Evolutionary conservation across 2,888 invertebrate genomes (phyloP), one percentile per base, ranked within the genome.

Genomic region (Eristalis pertinax): DNA sequence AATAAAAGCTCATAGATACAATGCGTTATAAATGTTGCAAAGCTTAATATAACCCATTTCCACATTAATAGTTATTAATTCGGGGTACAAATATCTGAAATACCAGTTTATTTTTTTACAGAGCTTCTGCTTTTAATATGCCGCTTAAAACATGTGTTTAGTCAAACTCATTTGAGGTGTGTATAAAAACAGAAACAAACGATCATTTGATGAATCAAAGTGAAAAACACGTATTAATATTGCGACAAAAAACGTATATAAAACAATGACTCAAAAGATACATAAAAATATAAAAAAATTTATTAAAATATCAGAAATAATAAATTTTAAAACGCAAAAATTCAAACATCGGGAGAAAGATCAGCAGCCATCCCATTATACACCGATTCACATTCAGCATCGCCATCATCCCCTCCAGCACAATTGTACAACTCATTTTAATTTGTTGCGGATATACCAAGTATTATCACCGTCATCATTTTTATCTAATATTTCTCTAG

Each of bases 261-360:
- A 22, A 75, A 62, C 32, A 73, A 81, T 81, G 76, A 68, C 38
- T 15, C 19, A 62, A 68, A 68, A 72, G 5, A 10, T 35, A 24
- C 22, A 32, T 13, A 64, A 82, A 24, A 62, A 62, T 22, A 76
- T 68, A 11, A 69, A 82, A 32, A 85, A 78, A 32, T 24, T 82
- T 13, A 70, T 82, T 5, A 62, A 82, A 70, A 65, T 85, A 62
- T 56, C 41, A 1, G 69, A 74, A 58, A 85, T 77, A 19, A 85
- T 82, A 77, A 82, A 85, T 62, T 85, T 82, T 13, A 85, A 85
- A 74, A 82, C 82, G 8, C 81, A 82, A 69, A 85, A 85, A 74
- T 77, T 85, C 38, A 85, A 85, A 82, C 73, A 69, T 26, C 29
- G 72, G 22, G 41, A 15, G n/a, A 77, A 77, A 63, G 58, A 77